Base-by-base conservation (phyloP, 37 sponge, comb jelly and placozoan genomes). In the Dysidea cf. avara region DNA sequence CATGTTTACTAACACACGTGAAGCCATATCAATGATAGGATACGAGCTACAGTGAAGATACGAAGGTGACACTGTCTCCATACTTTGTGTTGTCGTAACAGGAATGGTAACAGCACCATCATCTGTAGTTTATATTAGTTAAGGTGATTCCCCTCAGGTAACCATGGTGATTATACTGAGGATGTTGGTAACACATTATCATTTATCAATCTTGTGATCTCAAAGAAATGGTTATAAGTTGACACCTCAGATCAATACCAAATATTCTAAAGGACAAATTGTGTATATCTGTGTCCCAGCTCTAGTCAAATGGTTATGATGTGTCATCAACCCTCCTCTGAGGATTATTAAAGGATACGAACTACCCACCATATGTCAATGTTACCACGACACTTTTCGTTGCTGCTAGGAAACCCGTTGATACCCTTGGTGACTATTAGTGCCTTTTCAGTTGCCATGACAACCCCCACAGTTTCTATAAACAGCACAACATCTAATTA, bases 291-390 rank as follows among this genome's bases (percentile, higher is more conserved):
- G n/a, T n/a, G n/a, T n/a, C n/a, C n/a, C n/a, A n/a, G n/a, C n/a
- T n/a, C n/a, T n/a, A n/a, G n/a, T n/a, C n/a, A n/a, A n/a, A n/a
- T n/a, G n/a, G n/a, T n/a, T n/a, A n/a, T n/a, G n/a, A n/a, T n/a
- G n/a, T n/a, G n/a, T n/a, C n/a, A n/a, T n/a, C n/a, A n/a, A n/a
- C n/a, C n/a, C n/a, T n/a, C n/a, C n/a, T n/a, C n/a, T 12, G 9
- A n/a, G 6, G 16, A 7, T n/a, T 11, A 6, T 20, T 6, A 33
- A 39, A 72, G 73, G 75, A 74, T 82, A 82, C 78, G 99, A 18
- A 99, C 99, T 26, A 99, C 80, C 99, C 99, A 99, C 99, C 99
- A 99, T 9, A 99, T 72, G 61, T 99, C 99, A 71, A 99, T 99
- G 69, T 74, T 77, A 9, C 96, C 96, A 43, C 67, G 81, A 58